A percentile compares a stretch with the other conserved stretches of the same genome.
These are phyloP conservation scores for Cynopterus brachyotis DNA, from an alignment of 2,113 vertebrate species.

Conservation along the genomic window DNA sequence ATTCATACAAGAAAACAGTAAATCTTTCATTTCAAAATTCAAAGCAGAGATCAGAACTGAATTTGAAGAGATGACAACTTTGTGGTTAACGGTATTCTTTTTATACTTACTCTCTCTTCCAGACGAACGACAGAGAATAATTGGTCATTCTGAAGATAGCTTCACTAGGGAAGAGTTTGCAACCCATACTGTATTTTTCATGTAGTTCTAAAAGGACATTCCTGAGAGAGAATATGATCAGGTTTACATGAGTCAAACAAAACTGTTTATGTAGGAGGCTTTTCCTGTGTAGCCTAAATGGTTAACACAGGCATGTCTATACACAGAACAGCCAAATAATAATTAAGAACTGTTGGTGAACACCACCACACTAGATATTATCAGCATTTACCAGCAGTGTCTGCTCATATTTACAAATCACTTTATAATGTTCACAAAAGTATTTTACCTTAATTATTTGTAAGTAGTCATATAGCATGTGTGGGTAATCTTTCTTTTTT, in stretches of 20 bases:
- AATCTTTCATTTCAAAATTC: constrained; percentile 2
- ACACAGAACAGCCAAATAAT: neutral
- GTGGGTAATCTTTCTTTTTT: constrained; percentile 30
- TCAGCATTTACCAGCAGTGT: constrained; percentile 40
- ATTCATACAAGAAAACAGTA: neutral
- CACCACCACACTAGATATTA: constrained; percentile 18
- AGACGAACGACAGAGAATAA: constrained; percentile 31
- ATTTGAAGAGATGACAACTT: constrained; percentile 40
- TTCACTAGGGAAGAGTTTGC: neutral
- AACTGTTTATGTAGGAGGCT: constrained; percentile 26
- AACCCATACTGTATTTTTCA: neutral
- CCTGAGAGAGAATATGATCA: constrained; percentile 8
- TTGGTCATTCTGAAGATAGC: neutral
- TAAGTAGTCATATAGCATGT: constrained; percentile 37
- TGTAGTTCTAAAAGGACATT: constrained; percentile 35
- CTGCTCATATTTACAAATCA: constrained; percentile 70
- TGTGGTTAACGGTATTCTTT: constrained; percentile 30
- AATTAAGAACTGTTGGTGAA: constrained; percentile 6
- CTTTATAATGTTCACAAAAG: constrained; percentile 57
- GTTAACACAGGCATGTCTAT: constrained; percentile 46
- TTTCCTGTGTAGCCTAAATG: constrained; percentile 23
- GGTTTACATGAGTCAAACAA: neutral
- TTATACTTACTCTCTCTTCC: constrained; percentile 18
- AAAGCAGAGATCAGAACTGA: constrained; percentile 16
- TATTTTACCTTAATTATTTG: constrained; percentile 57